Evolutionary conservation across 2,888 invertebrate genomes (phyloP).

Genomic region (Coenonympha arcania): DNA sequence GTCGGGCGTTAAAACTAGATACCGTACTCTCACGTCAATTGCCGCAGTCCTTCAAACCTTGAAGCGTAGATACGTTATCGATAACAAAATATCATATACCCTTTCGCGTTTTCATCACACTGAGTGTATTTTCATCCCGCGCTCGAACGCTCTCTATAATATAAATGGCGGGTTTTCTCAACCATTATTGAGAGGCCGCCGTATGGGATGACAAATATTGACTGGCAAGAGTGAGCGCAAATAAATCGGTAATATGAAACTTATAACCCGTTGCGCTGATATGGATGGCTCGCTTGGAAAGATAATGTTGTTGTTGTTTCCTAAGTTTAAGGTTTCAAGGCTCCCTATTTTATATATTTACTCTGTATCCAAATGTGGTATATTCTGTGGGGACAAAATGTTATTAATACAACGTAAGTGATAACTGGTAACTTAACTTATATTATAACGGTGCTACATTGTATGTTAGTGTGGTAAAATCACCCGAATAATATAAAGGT

Average conservation of each 20-base stretch:
- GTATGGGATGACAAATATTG: slow-evolving; percentile 30
- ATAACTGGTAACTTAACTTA: too few species aligned
- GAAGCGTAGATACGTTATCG: too few species aligned
- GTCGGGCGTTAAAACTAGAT: too few species aligned
- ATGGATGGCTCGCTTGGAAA: background rate
- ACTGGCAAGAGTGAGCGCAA: slow-evolving; percentile 27
- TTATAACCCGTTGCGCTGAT: slow-evolving; percentile 8
- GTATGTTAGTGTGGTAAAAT: too few species aligned
- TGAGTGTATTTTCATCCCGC: slow-evolving; percentile 22
- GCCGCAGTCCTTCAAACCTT: too few species aligned
- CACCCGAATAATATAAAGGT: too few species aligned
- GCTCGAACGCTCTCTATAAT: slow-evolving; percentile 20
- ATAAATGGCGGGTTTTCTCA: slow-evolving; percentile 23
- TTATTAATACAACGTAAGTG: too few species aligned
- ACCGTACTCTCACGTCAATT: too few species aligned
- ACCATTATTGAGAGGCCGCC: slow-evolving; percentile 28
- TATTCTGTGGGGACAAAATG: too few species aligned
- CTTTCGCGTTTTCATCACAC: slow-evolving; percentile 17
- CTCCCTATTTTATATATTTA: background rate
- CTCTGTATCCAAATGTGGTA: too few species aligned
- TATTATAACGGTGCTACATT: too few species aligned
- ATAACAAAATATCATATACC: slow-evolving; percentile 4
- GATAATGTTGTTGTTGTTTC: slow-evolving; percentile 3
- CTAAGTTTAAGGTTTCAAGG: background rate
- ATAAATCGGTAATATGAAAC: slow-evolving; percentile 30